Evolutionary conservation across 2,888 invertebrate species (phyloP).

Genomic region (Andrena bicolor): DNA sequence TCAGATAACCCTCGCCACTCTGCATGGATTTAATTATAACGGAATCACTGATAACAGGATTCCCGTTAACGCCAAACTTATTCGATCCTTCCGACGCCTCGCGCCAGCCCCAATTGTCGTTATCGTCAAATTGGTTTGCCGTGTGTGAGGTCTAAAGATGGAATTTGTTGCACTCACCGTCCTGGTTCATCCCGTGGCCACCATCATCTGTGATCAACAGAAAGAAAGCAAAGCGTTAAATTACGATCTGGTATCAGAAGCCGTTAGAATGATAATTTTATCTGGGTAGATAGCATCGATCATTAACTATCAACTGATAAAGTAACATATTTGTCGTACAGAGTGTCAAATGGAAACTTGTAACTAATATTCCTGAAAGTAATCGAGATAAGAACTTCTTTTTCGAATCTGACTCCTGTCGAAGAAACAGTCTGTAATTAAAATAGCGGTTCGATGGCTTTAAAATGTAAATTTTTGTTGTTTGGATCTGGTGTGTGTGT

Average conservation of each 20-base stretch:
- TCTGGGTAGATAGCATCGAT: neutral
- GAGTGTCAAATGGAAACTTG: neutral
- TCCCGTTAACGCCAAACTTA: conserved; percentile 33
- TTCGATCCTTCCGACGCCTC: neutral
- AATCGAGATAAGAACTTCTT: too few relatives aligned
- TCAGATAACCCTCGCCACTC: conserved; percentile 47
- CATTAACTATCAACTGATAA: neutral
- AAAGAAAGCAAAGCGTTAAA: conserved; percentile 48
- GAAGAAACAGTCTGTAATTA: too few relatives aligned
- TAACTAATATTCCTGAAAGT: too few relatives aligned
- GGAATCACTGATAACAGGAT: conserved; percentile 62
- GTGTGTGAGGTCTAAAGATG: neutral
- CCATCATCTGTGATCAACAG: conserved; percentile 80
- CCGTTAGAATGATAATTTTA: neutral
- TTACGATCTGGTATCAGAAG: conserved; percentile 21
- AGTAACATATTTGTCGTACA: neutral
- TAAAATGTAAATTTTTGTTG: conserved; percentile 1
- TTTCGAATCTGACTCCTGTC: too few relatives aligned
- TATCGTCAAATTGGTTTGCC: neutral
- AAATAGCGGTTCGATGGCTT: too few relatives aligned
- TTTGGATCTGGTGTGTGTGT: neutral
- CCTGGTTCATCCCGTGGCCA: conserved; percentile 83
- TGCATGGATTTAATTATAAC: conserved; percentile 64
- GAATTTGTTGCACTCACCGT: conserved; percentile 78
- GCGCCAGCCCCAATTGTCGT: too few relatives aligned